Evolutionary conservation across 2,888 invertebrate species (phyloP).

Genomic region (Galerucella calmariensis): DNA sequence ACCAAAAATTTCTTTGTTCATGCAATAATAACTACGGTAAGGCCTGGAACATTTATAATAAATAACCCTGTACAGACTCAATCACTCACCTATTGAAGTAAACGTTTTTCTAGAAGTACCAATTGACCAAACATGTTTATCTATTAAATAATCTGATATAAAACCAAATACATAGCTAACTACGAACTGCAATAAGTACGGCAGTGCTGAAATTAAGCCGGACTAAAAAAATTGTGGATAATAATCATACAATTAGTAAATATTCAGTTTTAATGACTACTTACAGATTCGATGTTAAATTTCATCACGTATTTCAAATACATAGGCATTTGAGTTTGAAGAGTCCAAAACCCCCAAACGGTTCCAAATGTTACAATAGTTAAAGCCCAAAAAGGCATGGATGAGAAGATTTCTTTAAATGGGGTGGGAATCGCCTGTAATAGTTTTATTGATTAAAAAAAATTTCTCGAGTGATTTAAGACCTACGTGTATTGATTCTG

Average conservation of each 20-base stretch:
- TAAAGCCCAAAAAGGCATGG: slow-evolving; percentile 80
- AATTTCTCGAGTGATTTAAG: neutral
- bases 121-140: slow-evolving; percentile 56
- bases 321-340: slow-evolving; percentile 83
- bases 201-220: slow-evolving; percentile 76
- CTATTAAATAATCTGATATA: slow-evolving; percentile 72
- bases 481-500: slow-evolving; percentile 34
- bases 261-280: slow-evolving; percentile 23
- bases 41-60: too few species aligned
- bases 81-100: slow-evolving; percentile 60
- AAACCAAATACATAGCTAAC: slow-evolving; percentile 78
- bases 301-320: slow-evolving; percentile 80
- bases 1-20: too few species aligned
- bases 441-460: neutral
- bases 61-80: too few species aligned
- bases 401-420: slow-evolving; percentile 79
- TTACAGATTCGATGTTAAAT: slow-evolving; percentile 77
- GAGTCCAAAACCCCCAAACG: slow-evolving; percentile 86
- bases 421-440: slow-evolving; percentile 69
- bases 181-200: slow-evolving; percentile 79
- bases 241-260: neutral
- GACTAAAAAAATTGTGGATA: slow-evolving; percentile 67
- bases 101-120: slow-evolving; percentile 55
- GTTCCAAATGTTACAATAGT: slow-evolving; percentile 79
- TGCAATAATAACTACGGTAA: too few species aligned